These are phyloP conservation scores for Grantiella picta DNA, from an alignment of 2,113 vertebrate species.

Conservation along the genomic window DNA sequence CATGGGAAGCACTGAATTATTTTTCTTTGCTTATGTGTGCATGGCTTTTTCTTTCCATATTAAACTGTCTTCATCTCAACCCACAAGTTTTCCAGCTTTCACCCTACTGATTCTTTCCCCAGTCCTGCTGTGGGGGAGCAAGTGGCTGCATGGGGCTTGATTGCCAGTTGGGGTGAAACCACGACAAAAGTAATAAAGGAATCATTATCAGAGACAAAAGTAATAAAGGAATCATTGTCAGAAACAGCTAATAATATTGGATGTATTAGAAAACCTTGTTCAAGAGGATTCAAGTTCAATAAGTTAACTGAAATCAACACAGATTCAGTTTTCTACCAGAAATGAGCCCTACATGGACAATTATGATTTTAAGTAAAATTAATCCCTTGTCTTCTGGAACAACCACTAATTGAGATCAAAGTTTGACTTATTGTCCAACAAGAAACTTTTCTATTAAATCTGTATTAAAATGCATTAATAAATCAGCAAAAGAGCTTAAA, in stretches of 20 bases:
- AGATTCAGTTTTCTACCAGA: background rate
- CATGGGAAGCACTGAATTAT: background rate
- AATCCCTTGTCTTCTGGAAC: background rate
- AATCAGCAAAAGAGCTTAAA: constrained; percentile 51
- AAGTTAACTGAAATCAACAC: constrained; percentile 30
- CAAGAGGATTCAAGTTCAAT: background rate
- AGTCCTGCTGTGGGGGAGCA: background rate
- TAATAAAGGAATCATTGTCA: constrained; percentile 1
- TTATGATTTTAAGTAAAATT: background rate
- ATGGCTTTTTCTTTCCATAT: background rate
- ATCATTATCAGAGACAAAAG: background rate
- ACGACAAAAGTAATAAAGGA: background rate
- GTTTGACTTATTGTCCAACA: background rate
- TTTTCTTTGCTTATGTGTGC: background rate
- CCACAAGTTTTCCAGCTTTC: background rate
- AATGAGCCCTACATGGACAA: background rate
- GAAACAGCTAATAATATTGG: background rate
- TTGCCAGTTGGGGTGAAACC: background rate
- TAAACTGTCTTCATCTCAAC: background rate
- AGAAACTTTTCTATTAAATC: constrained; percentile 26
- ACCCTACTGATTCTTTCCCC: background rate
- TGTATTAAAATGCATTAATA: constrained; percentile 25
- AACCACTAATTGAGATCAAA: background rate
- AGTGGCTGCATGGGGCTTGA: fast-evolving
- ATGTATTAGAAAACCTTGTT: background rate